Conservation (phyloP, 2,888 invertebrate species). For the Tromatobia lineatoria region DNA sequence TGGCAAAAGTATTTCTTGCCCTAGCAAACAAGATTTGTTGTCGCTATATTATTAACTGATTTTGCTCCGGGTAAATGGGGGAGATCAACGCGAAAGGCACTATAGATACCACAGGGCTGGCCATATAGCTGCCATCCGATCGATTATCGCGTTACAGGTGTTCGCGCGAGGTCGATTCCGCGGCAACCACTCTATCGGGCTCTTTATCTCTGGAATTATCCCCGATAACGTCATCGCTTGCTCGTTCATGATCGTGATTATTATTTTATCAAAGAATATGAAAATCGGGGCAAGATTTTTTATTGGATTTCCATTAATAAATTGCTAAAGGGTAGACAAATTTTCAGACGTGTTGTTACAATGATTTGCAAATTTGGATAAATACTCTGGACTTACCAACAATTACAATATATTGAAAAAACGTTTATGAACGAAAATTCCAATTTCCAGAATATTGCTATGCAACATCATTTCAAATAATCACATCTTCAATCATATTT, state of each 20-base stretch:
- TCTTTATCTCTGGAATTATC: neutral
- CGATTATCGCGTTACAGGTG: conserved; percentile 42
- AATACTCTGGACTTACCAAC: neutral
- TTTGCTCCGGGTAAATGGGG: no score
- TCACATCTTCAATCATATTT: neutral
- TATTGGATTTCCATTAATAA: neutral
- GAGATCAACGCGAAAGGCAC: no score
- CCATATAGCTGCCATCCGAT: neutral
- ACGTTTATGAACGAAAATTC: neutral
- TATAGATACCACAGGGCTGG: neutral
- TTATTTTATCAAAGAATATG: neutral
- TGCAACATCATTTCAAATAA: neutral
- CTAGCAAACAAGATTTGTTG: no score
- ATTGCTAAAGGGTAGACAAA: neutral
- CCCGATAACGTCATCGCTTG: conserved; percentile 24
- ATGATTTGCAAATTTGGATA: neutral
- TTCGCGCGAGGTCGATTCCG: neutral
- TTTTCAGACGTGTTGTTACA: neutral
- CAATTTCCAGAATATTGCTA: neutral
- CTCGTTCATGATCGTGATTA: neutral
- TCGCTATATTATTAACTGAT: no score
- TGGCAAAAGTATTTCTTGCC: no score
- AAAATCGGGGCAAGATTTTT: neutral
- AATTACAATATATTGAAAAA: neutral
- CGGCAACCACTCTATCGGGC: neutral